These are phyloP conservation scores for Bombyx mori DNA, from an alignment of 1,140 invertebrate genomes.

Conservation along the genomic window ASM3026992v2 NC_085127.1:8533501-8534000, in stretches of 20 bases:
- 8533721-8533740: slow-evolving; percentile 43
- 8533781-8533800: slow-evolving; percentile 34
- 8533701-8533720: slow-evolving; percentile 52
- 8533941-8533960: no score
- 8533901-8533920: no score
- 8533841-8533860: not conserved
- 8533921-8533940: no score
- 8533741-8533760: slow-evolving; percentile 62
- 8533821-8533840: no score
- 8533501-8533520: no score
- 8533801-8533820: not conserved
- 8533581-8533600: not conserved
- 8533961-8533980: no score
- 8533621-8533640: slow-evolving; percentile 8
- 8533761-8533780: slow-evolving; percentile 45
- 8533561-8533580: no score
- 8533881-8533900: no score
- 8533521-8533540: no score
- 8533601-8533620: slow-evolving; percentile 1
- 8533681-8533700: slow-evolving; percentile 40
- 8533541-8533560: no score
- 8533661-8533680: slow-evolving; percentile 39
- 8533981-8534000: no score
- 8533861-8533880: not conserved
- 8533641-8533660: slow-evolving; percentile 51